Evolutionary conservation across 2,113 vertebrate genomes (phyloP).

Genomic region (Carollia perspicillata): DNA sequence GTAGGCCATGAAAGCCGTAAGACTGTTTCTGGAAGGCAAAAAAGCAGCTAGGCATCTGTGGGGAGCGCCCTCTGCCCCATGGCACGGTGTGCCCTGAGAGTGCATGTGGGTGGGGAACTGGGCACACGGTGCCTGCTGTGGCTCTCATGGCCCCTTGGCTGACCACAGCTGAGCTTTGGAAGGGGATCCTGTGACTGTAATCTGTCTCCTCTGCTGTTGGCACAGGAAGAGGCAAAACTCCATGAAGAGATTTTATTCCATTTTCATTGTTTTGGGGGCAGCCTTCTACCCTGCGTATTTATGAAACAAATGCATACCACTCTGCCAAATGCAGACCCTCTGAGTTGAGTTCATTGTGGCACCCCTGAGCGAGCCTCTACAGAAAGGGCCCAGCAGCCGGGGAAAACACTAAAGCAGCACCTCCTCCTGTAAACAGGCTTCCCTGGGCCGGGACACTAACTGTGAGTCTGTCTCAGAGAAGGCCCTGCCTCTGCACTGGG

Average conservation of each 20-base stretch:
- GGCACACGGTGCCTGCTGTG: not conserved
- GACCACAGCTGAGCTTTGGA: not conserved
- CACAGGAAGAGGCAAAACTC: not conserved
- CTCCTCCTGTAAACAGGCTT: not conserved
- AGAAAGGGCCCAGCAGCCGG: not conserved
- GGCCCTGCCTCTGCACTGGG: not conserved
- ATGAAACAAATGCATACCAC: constrained; percentile 5
- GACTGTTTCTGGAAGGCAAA: constrained; percentile 69
- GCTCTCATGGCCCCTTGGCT: accelerated
- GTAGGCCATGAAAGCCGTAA: constrained; percentile 24
- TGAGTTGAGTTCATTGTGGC: not conserved
- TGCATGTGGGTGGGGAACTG: not conserved
- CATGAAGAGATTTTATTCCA: not conserved
- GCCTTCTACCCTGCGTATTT: not conserved
- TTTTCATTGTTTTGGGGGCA: not conserved
- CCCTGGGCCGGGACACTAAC: not conserved
- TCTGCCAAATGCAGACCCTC: not conserved
- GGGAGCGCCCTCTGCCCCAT: not conserved
- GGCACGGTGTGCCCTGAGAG: not conserved
- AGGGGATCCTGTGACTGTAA: too few species aligned
- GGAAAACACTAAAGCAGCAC: not conserved
- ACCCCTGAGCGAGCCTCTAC: not conserved
- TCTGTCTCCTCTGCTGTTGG: not conserved
- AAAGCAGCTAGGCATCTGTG: not conserved
- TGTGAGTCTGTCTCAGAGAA: too few species aligned